These are phyloP conservation scores for Pogonomyrmex californicus DNA, from an alignment of 1,140 invertebrate genomes.

Conservation along the genomic window DNA sequence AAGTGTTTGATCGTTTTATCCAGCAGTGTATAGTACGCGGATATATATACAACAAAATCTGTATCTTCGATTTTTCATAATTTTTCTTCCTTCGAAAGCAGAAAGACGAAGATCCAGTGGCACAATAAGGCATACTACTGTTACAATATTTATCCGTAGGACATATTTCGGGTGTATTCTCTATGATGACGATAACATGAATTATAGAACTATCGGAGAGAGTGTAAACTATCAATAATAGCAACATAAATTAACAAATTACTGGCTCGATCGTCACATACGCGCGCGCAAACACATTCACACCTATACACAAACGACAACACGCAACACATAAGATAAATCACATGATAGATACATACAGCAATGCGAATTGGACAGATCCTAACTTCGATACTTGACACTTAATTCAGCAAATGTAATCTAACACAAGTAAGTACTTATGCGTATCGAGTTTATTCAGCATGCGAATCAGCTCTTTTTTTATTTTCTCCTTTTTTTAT, in stretches of 20 bases:
- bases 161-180: conserved; percentile 36
- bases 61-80: conserved; percentile 21
- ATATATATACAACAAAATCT: conserved; percentile 45
- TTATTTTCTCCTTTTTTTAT: conserved; percentile 1
- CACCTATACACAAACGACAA: conserved; percentile 42
- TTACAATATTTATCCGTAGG: conserved; percentile 62
- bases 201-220: conserved; percentile 56
- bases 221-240: conserved; percentile 56
- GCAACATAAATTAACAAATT: conserved; percentile 66
- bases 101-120: conserved; percentile 53
- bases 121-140: conserved; percentile 46
- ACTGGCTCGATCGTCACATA: conserved; percentile 68
- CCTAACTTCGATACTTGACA: conserved; percentile 72
- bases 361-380: conserved; percentile 67
- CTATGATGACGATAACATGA: conserved; percentile 57
- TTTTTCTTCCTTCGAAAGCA: conserved; percentile 32
- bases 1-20: conserved; percentile 28
- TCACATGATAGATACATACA: conserved; percentile 71
- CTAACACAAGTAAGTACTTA: conserved; percentile 72
- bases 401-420: conserved; percentile 68
- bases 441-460: conserved; percentile 67
- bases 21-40: conserved; percentile 20
- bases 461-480: conserved; percentile 62
- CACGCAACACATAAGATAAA: conserved; percentile 71
- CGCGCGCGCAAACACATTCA: conserved; percentile 25